These are phyloP conservation scores for Rhynchomys soricoides DNA, from an alignment of 2,113 vertebrate species.

Conservation along the genomic window DNA sequence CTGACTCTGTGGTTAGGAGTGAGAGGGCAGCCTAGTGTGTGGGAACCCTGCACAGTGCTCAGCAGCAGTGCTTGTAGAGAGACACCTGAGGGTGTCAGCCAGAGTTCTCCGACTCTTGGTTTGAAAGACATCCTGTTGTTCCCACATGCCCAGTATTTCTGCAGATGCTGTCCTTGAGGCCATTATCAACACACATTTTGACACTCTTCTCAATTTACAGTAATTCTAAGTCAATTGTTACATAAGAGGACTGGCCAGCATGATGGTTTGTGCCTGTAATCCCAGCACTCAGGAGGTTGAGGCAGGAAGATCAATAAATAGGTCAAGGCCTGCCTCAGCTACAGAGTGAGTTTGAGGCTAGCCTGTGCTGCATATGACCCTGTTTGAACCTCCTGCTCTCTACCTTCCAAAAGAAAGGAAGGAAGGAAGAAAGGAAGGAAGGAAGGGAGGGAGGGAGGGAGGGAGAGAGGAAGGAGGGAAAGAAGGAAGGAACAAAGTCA, in stretches of 20 bases:
- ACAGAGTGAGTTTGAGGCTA: neutral
- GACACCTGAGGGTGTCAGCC: neutral
- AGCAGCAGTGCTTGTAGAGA: neutral
- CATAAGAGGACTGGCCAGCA: neutral
- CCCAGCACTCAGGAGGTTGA: neutral
- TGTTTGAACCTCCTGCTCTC: neutral
- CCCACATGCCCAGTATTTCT: neutral
- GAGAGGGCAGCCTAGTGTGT: neutral
- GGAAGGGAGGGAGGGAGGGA: too few species aligned
- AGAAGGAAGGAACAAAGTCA: accelerated
- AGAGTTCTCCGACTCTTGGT: neutral
- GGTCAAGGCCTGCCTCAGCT: neutral
- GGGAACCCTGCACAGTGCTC: neutral
- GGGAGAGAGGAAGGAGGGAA: neutral
- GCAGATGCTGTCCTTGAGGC: neutral
- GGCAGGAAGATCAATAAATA: neutral
- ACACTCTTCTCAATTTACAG: neutral
- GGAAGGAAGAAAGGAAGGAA: accelerated
- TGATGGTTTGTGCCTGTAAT: neutral
- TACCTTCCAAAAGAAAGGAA: neutral
- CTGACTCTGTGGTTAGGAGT: neutral
- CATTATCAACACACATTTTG: neutral
- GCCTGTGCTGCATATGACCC: neutral
- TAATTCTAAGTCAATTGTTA: neutral
- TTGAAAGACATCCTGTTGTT: neutral